These are phyloP conservation scores for Hepsetus odoe DNA, from an alignment of 2,113 vertebrate species.

Conservation along the genomic window DNA sequence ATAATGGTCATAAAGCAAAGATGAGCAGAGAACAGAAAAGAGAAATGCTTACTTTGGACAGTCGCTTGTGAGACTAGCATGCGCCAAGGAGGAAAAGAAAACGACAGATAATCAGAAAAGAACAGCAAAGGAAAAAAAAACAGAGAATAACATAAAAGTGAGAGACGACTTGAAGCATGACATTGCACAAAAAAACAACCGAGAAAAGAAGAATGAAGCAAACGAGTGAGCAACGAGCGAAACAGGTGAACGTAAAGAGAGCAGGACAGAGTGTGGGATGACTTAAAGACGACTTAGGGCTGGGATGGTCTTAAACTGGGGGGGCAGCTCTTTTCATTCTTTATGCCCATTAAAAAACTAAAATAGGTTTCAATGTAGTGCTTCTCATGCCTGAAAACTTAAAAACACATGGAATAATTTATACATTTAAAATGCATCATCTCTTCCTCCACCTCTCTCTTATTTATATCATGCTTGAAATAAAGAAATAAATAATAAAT, in stretches of 20 bases:
- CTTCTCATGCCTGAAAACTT: too few relatives aligned
- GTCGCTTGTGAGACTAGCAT: conserved; percentile 98
- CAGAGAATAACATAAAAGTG: conserved; percentile 61
- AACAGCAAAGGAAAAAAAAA: conserved; percentile 63
- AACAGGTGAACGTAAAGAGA: not conserved
- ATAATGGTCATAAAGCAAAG: conserved; percentile 36
- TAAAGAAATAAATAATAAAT: too few relatives aligned
- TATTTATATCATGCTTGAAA: too few relatives aligned
- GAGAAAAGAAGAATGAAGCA: not conserved
- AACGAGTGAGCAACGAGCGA: not conserved
- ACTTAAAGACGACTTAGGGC: too few relatives aligned
- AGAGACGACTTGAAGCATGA: conserved; percentile 37
- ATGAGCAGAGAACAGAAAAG: conserved; percentile 74
- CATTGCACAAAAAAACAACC: not conserved
- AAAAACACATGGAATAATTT: too few relatives aligned
- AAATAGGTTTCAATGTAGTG: too few relatives aligned
- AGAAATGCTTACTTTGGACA: conserved; percentile 98
- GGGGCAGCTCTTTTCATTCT: not conserved
- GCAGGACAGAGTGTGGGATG: not conserved
- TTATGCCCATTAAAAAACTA: too few relatives aligned
- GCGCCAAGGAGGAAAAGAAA: conserved; percentile 86
- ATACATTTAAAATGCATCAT: too few relatives aligned
- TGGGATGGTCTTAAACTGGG: not conserved
- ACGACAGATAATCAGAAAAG: conserved; percentile 79
- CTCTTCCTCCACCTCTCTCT: too few relatives aligned